Base-by-base conservation (phyloP, 2,888 invertebrate species). In the Gastracanthus pulcherrimus region DNA sequence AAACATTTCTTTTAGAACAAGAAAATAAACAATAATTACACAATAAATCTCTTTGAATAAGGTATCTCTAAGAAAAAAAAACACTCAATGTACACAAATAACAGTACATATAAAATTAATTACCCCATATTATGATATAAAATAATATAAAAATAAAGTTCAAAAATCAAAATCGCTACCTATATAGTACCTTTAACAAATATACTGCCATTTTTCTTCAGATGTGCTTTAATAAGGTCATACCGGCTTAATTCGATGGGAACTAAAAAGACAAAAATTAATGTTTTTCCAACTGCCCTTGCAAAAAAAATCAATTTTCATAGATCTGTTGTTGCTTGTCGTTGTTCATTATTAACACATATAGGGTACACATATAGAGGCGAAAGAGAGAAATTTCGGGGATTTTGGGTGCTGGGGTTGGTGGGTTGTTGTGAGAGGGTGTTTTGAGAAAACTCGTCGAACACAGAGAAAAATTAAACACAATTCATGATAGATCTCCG, bases 401-500 rank as follows among this genome's bases (percentile, higher is more conserved):
- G n/a, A 26, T 55, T 19, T 4, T 19, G 19, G 4, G n/a, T n/a
- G n/a, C n/a, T 51, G 51, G 60, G 41, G 34, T 77, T 3, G 64
- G 51, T 26, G 48, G 29, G 19, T 23, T 55, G 23, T 58, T 55
- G 70, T 11, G 19, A 55, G 41, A n/a, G n/a, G n/a, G n/a, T n/a
- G n/a, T n/a, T n/a, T n/a, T n/a, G n/a, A n/a, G 29, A 36, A 71
- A 76, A 72, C 38, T 38, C 38, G 26, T 67, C 48, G 72, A 72
- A 75, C 67, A 77, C 71, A 71, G 34, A 62, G 34, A 66, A 55
- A 34, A 77, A 80, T 70, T 36, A 31, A 79, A 71, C 77, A 80
- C 76, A 76, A 76, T 74, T 79, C 62, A 77, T 75, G 74, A 82
- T 79, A 62, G 81, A 77, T 82, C 74, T 80, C 70, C 76, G 82